Conservation (phyloP, 2,888 invertebrate genomes). For the Xylophagus ater region DNA sequence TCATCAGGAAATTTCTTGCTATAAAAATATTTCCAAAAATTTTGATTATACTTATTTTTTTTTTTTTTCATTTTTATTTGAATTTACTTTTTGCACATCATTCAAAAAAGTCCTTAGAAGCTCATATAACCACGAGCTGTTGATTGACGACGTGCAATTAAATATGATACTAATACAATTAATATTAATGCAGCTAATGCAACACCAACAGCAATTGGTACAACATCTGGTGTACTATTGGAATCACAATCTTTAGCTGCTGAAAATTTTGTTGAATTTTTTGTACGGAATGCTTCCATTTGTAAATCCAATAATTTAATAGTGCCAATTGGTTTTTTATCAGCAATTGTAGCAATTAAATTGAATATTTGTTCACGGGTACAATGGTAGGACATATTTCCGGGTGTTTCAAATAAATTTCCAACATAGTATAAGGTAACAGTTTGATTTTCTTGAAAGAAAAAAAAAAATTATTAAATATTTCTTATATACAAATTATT, state of each 20-base stretch:
- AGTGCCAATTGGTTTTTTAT: conserved; percentile 39
- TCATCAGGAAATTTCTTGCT: too few species aligned
- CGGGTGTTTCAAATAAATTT: conserved; percentile 47
- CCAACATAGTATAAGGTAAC: conserved; percentile 42
- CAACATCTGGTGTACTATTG: conserved; percentile 71
- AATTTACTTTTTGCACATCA: too few species aligned
- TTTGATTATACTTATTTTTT: too few species aligned
- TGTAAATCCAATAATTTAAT: conserved; percentile 53
- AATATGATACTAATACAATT: conserved; percentile 84
- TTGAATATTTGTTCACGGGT: conserved; percentile 46
- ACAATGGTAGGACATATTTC: conserved; percentile 64
- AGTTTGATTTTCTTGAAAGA: conserved; percentile 34
- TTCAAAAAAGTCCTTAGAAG: too few species aligned
- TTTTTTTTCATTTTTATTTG: too few species aligned
- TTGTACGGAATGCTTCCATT: conserved; percentile 58
- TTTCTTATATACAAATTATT: background rate
- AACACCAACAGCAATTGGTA: conserved; percentile 95
- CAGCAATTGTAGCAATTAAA: conserved; percentile 40
- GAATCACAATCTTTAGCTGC: conserved; percentile 63
- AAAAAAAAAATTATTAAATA: too few species aligned
- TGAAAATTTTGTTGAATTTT: conserved; percentile 47
- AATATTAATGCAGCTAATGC: conserved; percentile 81
- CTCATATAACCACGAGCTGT: conserved; percentile 78
- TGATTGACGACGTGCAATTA: conserved; percentile 79
- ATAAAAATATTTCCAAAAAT: too few species aligned